Conservation (phyloP, 2,113 vertebrate genomes). For the Arvicanthis niloticus region DNA sequence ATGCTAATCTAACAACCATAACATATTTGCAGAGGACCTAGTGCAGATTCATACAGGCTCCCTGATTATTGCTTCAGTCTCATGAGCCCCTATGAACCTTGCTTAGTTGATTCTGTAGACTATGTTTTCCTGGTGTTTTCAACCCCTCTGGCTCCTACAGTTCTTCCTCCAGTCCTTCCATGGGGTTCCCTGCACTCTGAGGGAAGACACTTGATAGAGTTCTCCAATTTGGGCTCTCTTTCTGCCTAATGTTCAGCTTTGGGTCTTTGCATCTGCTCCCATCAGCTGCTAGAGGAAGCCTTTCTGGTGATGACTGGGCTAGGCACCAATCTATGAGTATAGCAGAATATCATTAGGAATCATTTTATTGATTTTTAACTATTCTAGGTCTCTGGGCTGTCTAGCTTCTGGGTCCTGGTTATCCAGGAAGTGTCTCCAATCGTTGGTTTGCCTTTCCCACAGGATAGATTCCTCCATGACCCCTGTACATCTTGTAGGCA, state of each 20-base stretch:
- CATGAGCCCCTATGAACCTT: not conserved
- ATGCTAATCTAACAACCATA: not conserved
- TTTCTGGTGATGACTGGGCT: not conserved
- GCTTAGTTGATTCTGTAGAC: not conserved
- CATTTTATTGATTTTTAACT: not conserved
- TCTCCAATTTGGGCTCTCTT: not conserved
- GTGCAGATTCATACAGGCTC: not conserved
- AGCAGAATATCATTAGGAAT: not conserved
- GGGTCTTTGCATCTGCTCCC: not conserved
- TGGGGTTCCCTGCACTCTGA: not conserved
- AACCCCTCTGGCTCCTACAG: not conserved
- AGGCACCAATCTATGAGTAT: not conserved
- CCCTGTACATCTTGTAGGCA: not conserved
- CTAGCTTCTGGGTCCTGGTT: not conserved
- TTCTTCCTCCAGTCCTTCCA: not conserved
- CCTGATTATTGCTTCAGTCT: not conserved
- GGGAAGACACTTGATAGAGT: not conserved
- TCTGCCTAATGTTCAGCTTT: not conserved
- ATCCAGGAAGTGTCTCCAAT: not conserved
- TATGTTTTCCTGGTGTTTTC: not conserved
- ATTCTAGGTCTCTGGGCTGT: not conserved
- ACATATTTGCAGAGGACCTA: not conserved
- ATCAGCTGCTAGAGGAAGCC: not conserved
- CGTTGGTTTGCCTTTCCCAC: not conserved
- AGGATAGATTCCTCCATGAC: not conserved